Evolutionary conservation across 2,888 invertebrate genomes (phyloP).

Genomic region (Agonopterix arenella): DNA sequence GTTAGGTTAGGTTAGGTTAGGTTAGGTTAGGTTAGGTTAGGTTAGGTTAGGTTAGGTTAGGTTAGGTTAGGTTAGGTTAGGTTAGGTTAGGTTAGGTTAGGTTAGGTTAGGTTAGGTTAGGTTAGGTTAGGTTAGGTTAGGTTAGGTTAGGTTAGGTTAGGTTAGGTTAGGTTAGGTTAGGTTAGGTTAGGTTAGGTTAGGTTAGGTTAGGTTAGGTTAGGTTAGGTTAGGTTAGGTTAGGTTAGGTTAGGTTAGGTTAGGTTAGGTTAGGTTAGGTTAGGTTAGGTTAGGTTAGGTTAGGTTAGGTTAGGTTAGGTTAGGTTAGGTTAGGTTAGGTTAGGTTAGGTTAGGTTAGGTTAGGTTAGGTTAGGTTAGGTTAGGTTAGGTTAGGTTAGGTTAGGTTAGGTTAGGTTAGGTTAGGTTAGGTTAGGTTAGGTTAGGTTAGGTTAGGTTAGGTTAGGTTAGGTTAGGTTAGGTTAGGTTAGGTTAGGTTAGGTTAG

Average conservation of each 20-base stretch:
- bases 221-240: slow-evolving; percentile 6
- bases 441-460: slow-evolving; percentile 7
- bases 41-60: slow-evolving; percentile 10
- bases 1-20: slow-evolving; percentile 7
- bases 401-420: slow-evolving; percentile 10
- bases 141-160: slow-evolving; percentile 5
- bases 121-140: slow-evolving; percentile 13
- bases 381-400: slow-evolving; percentile 8
- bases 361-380: slow-evolving; percentile 10
- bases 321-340: no score
- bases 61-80: slow-evolving; percentile 11
- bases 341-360: slow-evolving; percentile 8
- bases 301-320: slow-evolving; percentile 10
- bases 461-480: slow-evolving; percentile 18
- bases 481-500: slow-evolving; percentile 16
- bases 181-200: slow-evolving; percentile 3
- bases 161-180: slow-evolving; percentile 1
- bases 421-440: slow-evolving; percentile 9
- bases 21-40: slow-evolving; percentile 10
- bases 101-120: slow-evolving; percentile 14
- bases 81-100: slow-evolving; percentile 14
- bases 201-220: no score
- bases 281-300: slow-evolving; percentile 10
- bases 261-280: slow-evolving; percentile 9
- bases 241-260: slow-evolving; percentile 3